Evolutionary conservation across 2,888 invertebrate genomes (phyloP).

Genomic region (Tetragnatha montana): DNA sequence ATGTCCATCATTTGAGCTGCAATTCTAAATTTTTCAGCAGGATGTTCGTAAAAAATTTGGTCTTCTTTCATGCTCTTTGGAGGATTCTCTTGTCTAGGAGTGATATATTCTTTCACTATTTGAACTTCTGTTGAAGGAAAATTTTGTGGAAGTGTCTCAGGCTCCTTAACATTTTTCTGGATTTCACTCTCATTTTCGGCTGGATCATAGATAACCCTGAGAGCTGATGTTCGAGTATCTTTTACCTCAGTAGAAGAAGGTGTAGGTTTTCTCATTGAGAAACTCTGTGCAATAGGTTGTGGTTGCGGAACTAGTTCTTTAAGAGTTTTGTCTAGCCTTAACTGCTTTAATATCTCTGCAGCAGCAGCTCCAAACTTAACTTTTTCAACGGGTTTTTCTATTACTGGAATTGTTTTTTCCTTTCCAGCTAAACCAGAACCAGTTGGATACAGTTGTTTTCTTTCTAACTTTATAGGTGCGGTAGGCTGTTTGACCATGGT

Average conservation of each 20-base stretch:
- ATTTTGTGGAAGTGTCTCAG: background rate
- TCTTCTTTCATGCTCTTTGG: background rate
- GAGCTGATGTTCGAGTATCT: background rate
- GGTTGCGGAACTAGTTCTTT: too few relatives aligned
- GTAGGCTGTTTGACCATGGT: background rate
- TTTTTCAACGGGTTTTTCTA: background rate
- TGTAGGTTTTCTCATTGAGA: background rate
- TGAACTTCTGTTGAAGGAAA: background rate
- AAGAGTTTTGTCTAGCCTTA: background rate
- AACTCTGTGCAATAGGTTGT: background rate
- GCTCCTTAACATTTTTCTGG: background rate
- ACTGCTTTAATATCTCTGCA: constrained; percentile 2
- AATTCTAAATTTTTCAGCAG: background rate
- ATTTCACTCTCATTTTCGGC: background rate
- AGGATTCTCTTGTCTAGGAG: background rate
- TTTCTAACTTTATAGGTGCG: too few relatives aligned
- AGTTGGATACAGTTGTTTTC: too few relatives aligned
- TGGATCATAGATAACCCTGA: background rate
- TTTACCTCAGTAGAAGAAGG: too few relatives aligned
- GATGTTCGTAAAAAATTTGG: background rate
- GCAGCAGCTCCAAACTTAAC: constrained; percentile 22
- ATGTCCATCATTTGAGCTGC: background rate
- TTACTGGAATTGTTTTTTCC: background rate
- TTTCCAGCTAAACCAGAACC: too few relatives aligned
- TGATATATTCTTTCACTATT: background rate